Evolutionary conservation across 2,888 invertebrate species (phyloP).

Genomic region (Tenthredo livida): DNA sequence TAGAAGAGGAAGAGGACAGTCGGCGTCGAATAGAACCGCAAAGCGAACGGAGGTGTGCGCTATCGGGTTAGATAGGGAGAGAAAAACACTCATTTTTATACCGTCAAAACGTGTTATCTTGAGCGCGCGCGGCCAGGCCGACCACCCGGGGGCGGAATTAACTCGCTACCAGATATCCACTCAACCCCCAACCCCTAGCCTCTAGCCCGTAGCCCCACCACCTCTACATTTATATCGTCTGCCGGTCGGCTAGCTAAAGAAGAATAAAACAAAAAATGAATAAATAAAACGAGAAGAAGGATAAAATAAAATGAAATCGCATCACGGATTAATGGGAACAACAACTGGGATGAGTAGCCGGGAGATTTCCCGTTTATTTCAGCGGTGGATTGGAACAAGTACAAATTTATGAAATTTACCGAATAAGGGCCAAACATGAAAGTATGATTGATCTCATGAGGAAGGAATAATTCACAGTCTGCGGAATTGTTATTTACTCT

Average conservation of each 20-base stretch:
- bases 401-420: neutral
- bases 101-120: slow-evolving; percentile 78
- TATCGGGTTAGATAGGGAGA: slow-evolving; percentile 75
- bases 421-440: neutral
- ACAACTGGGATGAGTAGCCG: neutral
- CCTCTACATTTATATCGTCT: slow-evolving; percentile 72
- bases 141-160: slow-evolving; percentile 74
- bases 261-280: slow-evolving; percentile 17
- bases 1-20: slow-evolving; percentile 23
- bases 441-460: neutral
- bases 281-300: neutral
- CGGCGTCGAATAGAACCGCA: slow-evolving; percentile 29
- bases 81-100: slow-evolving; percentile 79
- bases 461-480: neutral
- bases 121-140: slow-evolving; percentile 66
- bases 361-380: neutral
- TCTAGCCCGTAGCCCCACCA: slow-evolving; percentile 59
- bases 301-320: neutral
- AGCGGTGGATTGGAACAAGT: neutral
- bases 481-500: neutral
- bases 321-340: slow-evolving; percentile 16
- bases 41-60: slow-evolving; percentile 67
- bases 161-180: slow-evolving; percentile 75
- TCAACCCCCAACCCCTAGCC: slow-evolving; percentile 60
- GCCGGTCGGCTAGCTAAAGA: slow-evolving; percentile 59